These are phyloP conservation scores for Scytalopus superciliaris DNA, from an alignment of 2,113 vertebrate genomes.

Conservation along the genomic window DNA sequence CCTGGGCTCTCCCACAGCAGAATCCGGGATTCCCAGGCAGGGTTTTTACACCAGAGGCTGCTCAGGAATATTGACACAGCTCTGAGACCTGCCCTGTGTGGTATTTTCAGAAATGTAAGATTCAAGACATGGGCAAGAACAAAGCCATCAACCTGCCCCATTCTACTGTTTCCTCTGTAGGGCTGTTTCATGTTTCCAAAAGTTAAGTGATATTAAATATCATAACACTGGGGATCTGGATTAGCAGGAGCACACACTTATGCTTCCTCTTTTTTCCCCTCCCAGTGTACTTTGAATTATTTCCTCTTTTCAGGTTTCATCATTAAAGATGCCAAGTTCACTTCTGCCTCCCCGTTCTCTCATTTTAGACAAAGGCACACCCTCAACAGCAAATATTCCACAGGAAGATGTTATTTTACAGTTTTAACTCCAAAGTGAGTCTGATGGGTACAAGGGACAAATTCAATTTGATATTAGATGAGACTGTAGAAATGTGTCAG, in stretches of 20 bases:
- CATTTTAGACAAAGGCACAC: not conserved
- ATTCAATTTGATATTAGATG: not conserved
- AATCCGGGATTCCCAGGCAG: not conserved
- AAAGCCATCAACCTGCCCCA: not conserved
- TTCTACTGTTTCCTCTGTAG: not conserved
- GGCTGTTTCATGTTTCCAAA: not conserved
- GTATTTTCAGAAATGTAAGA: not conserved
- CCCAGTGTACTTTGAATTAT: not conserved
- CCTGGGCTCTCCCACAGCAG: not conserved
- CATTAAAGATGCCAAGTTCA: not conserved
- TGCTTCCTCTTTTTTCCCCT: not conserved
- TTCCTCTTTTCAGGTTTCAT: conserved; percentile 42
- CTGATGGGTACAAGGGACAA: not conserved
- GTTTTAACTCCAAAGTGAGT: not conserved
- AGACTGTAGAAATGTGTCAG: not conserved
- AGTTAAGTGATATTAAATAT: not conserved
- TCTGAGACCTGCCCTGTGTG: not conserved
- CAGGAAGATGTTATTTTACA: not conserved
- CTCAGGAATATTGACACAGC: not conserved
- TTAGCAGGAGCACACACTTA: not conserved
- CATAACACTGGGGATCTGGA: not conserved
- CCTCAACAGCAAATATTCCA: not conserved
- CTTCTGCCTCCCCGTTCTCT: not conserved
- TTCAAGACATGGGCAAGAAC: not conserved
- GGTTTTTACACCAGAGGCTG: not conserved